These are phyloP conservation scores for Vipera latastei DNA, from an alignment of 2,797 vertebrate genomes.

Conservation along the genomic window DNA sequence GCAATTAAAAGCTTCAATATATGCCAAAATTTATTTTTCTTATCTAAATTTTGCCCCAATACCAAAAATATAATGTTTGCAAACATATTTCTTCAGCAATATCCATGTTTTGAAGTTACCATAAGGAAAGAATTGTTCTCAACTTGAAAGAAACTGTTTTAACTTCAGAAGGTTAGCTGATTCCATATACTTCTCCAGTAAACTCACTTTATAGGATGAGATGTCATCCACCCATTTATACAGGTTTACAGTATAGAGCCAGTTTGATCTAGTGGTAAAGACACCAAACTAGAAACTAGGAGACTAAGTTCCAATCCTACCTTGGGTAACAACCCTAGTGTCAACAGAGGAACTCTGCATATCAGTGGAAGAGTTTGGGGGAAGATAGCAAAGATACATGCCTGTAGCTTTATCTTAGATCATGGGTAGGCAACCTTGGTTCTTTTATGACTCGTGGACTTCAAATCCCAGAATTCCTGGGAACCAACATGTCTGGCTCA, in stretches of 20 bases:
- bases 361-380: slow-evolving; percentile 33
- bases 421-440: too few species aligned
- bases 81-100: not conserved
- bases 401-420: not conserved
- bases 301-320: not conserved
- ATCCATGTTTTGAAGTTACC: not conserved
- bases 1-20: not conserved
- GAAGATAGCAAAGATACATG: slow-evolving; percentile 10
- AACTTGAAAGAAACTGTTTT: not conserved
- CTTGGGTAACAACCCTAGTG: slow-evolving; percentile 56
- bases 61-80: not conserved
- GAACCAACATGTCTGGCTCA: too few species aligned
- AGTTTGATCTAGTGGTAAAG: not conserved
- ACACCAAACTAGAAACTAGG: not conserved
- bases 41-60: not conserved
- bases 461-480: too few species aligned
- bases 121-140: not conserved
- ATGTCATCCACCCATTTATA: not conserved
- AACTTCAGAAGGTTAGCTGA: not conserved
- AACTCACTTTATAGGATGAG: not conserved
- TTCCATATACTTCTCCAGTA: not conserved
- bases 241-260: not conserved
- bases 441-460: too few species aligned
- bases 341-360: slow-evolving; percentile 54
- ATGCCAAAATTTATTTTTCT: not conserved